Evolutionary conservation across 2,888 invertebrate species (phyloP).

Genomic region (Crocallis elinguaria): DNA sequence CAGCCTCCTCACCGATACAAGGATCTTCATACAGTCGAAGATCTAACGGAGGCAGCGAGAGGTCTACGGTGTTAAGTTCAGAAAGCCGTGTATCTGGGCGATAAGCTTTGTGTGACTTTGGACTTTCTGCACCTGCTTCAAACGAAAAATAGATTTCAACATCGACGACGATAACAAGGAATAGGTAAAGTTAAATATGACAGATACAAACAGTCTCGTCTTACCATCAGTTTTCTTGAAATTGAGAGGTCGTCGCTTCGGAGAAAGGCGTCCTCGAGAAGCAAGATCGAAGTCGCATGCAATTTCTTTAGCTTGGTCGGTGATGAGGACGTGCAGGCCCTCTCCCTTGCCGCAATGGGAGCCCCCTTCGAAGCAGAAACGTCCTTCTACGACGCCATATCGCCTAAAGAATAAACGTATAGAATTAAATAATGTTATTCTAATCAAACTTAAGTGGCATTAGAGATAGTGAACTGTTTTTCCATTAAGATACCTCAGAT

Average conservation of each 20-base stretch:
- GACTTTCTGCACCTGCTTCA: slow-evolving; percentile 57
- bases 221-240: slow-evolving; percentile 49
- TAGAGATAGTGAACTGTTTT: no score
- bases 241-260: slow-evolving; percentile 75
- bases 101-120: slow-evolving; percentile 60
- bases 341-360: slow-evolving; percentile 93
- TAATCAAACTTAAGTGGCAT: no score
- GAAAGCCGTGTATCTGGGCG: slow-evolving; percentile 81
- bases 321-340: slow-evolving; percentile 90
- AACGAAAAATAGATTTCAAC: neutral
- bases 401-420: slow-evolving; percentile 77
- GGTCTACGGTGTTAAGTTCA: slow-evolving; percentile 78
- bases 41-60: slow-evolving; percentile 70
- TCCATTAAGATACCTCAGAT: slow-evolving; percentile 79
- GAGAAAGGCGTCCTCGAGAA: slow-evolving; percentile 88
- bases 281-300: slow-evolving; percentile 88
- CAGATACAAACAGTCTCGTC: neutral
- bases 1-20: slow-evolving; percentile 62
- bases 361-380: slow-evolving; percentile 96
- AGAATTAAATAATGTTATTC: neutral
- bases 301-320: slow-evolving; percentile 91
- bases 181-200: neutral
- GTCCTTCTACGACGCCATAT: slow-evolving; percentile 93
- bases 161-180: no score
- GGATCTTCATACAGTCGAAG: slow-evolving; percentile 65